Conservation (phyloP, 1,140 invertebrate genomes). For the Ectropis grisescens region DNA sequence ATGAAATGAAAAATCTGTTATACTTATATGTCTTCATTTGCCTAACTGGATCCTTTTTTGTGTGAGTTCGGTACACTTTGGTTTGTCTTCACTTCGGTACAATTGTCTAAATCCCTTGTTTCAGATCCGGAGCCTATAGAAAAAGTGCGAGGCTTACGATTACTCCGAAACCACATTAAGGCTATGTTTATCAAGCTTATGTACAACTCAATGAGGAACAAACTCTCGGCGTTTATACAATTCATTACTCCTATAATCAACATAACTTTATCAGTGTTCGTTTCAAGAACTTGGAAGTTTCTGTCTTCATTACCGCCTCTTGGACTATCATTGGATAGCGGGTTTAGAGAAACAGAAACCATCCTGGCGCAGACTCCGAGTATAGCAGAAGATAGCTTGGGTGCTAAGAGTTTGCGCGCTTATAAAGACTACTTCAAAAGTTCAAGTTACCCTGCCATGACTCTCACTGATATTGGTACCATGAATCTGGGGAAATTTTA, state of each 20-base stretch:
- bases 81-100: too few relatives aligned
- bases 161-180: constrained; percentile 71
- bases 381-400: constrained; percentile 28
- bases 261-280: constrained; percentile 71
- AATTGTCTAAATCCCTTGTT: too few relatives aligned
- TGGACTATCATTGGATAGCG: constrained; percentile 45
- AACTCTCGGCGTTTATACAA: constrained; percentile 71
- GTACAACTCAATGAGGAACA: constrained; percentile 70
- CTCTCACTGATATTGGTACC: constrained; percentile 36
- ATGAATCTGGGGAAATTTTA: constrained; percentile 48
- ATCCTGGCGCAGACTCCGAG: constrained; percentile 29
- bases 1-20: too few relatives aligned
- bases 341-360: constrained; percentile 44
- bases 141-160: constrained; percentile 47
- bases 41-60: too few relatives aligned
- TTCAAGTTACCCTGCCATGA: constrained; percentile 30
- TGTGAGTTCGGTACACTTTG: too few relatives aligned
- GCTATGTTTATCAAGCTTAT: constrained; percentile 76
- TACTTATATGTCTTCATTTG: too few relatives aligned
- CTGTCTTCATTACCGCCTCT: constrained; percentile 56
- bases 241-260: constrained; percentile 73
- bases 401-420: constrained; percentile 29
- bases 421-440: constrained; percentile 55
- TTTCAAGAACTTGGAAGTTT: constrained; percentile 60
- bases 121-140: constrained; percentile 39